Evolutionary conservation across 2,888 invertebrate species (phyloP), one percentile per base, ranked within the genome.

Genomic region (Trachelus troglodyta): DNA sequence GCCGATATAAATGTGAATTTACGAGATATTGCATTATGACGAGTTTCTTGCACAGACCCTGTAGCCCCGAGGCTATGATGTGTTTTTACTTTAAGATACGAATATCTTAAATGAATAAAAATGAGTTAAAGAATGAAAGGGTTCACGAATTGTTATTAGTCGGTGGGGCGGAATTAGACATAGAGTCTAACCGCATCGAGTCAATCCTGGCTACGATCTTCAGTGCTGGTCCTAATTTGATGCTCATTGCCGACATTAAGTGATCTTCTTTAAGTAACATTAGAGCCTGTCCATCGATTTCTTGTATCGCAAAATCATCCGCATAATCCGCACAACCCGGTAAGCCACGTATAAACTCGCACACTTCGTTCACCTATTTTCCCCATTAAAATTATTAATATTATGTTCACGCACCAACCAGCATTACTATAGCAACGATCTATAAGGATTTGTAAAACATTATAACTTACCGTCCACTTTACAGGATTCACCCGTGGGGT

Each of bases 141-240:
- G 73, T 79, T 84, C 83, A 83, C 75, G 82, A 83, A 75, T 80
- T 83, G 75, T 80, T 85, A 76, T 86, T 87, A 11, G 87, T 83
- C 33, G 86, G 83, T 0, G 88, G 88, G n/a, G 71, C 74, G 73
- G 88, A 88, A 76, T 84, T 88, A 37, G 90, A 87, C 75, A 85
- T 83, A 11, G 86, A 85, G 82, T 95, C 95, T 4, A 95, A 94
- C 69, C 96, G 93, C 93, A 97, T 95, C 1, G 96, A 94, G 89
- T 97, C 97, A 80, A 98, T 98, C 91, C 96, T 96, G 73, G 97
- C 97, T 85, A 98, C 98, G 79, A 99, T 98, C 92, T 99, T 99
- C 77, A 99, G 93, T 1, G 98, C 98, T 0, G 98, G 98, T 0
- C 98, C 98, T 33, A 99, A 94, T 90, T 98, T 98, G 95, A 99